Base-by-base conservation (phyloP, 2,888 invertebrate genomes). In the Panzeria rudis region DNA sequence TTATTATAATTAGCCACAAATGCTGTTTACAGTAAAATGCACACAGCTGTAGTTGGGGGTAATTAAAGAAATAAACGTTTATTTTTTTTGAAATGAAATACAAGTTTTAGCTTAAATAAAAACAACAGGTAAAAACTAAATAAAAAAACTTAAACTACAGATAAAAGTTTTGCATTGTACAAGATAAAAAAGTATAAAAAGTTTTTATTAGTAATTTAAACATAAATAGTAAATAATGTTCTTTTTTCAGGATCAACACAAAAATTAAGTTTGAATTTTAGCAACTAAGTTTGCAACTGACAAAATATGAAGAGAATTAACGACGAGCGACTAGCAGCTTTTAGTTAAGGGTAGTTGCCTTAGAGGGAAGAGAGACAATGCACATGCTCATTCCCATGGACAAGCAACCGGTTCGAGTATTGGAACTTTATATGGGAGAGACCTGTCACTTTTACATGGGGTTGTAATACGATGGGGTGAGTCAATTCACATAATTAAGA, bases 1-100 rank as follows among this genome's bases (percentile, higher is more conserved):
- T 72, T 77, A 68, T 54, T 68, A 80, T 68, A 84, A 84, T 81
- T 81, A 81, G 77, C 72, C 84, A 73, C 81, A 84, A 84, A 77
- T 77, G 77, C 35, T 69, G 41, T 77, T 80, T 68, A 50, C 72
- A 77, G 47, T 62, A 62, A 72, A 84, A 62, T 68, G 29, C 68
- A 69, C 72, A 66, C 84, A 81, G 77, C 52, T 81, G 81, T 73
- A 77, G 47, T 50, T 79, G 20, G 44, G 44, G 50, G 68, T 69
- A 81, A 72, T 80, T 80, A 50, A 64, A 68, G 47, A 23, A 17
- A 32, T 50, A 15, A 44, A 62, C 47, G n/a, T 3, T 38, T 38
- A 15, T 32, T n/a, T n/a, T 23, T 17, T 11, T 38, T 38, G 15
- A 2, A 41, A 41, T 7, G n/a, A 20, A 20, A 9, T 44, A 44